These are phyloP conservation scores for Serrognathus titanus DNA, from an alignment of 2,888 invertebrate species.

Conservation along the genomic window DNA sequence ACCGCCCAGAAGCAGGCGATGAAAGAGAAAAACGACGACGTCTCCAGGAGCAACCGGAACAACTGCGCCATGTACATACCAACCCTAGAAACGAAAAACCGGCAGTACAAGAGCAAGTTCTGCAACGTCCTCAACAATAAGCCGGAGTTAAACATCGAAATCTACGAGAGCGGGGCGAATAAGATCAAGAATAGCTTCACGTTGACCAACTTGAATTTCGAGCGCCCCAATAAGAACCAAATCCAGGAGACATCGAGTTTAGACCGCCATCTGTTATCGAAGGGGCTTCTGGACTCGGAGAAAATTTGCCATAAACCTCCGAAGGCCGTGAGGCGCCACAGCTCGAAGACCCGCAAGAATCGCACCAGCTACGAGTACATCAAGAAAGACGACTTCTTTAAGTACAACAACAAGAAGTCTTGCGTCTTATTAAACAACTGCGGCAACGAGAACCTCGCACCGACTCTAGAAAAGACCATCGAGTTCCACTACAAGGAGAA, in stretches of 20 bases:
- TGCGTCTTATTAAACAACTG: constrained; percentile 6
- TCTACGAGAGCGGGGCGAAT: constrained; percentile 34
- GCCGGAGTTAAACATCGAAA: constrained; percentile 41
- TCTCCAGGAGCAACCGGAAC: background rate
- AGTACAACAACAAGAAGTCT: constrained; percentile 11
- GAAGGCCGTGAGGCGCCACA: constrained; percentile 65
- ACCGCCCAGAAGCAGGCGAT: constrained; percentile 18
- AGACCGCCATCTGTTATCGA: constrained; percentile 48
- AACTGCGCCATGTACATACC: constrained; percentile 56
- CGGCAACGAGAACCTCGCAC: constrained; percentile 25
- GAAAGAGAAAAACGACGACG: constrained; percentile 9
- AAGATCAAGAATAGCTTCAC: constrained; percentile 15
- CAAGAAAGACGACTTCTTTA: constrained; percentile 44
- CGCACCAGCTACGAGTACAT: constrained; percentile 47
- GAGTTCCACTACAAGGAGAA: constrained; percentile 47
- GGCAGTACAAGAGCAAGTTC: constrained; percentile 53
- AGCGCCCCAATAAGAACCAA: constrained; percentile 29
- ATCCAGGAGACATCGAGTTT: constrained; percentile 46
- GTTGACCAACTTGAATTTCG: constrained; percentile 18
- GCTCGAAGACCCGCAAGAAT: constrained; percentile 50
- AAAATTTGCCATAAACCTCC: constrained; percentile 71
- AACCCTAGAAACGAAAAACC: constrained; percentile 51
- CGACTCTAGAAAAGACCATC: constrained; percentile 40
- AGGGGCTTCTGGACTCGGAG: constrained; percentile 42
- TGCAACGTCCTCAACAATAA: constrained; percentile 49